Base-by-base conservation (phyloP, 2,888 invertebrate species). In the Cataglyphis altisquamis region DNA sequence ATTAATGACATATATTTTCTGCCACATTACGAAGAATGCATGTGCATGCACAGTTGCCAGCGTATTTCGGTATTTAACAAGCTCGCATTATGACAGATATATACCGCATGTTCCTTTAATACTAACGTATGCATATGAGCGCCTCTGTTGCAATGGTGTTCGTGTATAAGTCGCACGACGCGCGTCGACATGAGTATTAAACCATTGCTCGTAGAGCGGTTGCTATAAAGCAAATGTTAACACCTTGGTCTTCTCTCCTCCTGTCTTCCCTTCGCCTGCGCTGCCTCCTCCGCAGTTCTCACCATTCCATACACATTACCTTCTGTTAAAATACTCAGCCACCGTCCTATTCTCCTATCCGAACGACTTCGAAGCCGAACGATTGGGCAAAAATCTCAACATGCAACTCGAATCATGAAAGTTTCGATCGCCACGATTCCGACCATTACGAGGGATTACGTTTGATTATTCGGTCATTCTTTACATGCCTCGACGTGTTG, bases 201-300 rank as follows among this genome's bases (percentile, higher is more conserved):
- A 92, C 89, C 90, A 92, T 92, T 88, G 90, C 80, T 68, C 86
- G 89, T 84, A 86, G 85, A 85, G 84, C 89, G 87, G 89, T 88
- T 89, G 90, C 91, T 91, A 91, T 92, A 92, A 92, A 92, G 90
- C 92, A 92, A 92, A 91, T 90, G 92, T 92, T 92, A 92, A 92
- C 92, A 91, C 92, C 89, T 92, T 86, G 83, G 84, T 86, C 85
- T 73, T 75, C 67, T 70, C 70, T 67, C 25, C 82, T 74, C 74
- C 68, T 87, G 67, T 85, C 80, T 83, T 82, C 73, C 82, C 64
- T 66, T 75, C 72, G 73, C 70, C 78, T 80, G 64, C 84, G 75
- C 66, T 81, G 60, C 64, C 77, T 52, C 36, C 68, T 52, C 57
- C 57, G 6, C 12, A 41, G 48, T 84, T 21, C 78, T 64, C 55